A percentile compares a stretch with the other conserved stretches of the same genome.
These are phyloP conservation scores for Toxostoma redivivum DNA, from an alignment of 2,113 vertebrate species.

Conservation along the genomic window DNA sequence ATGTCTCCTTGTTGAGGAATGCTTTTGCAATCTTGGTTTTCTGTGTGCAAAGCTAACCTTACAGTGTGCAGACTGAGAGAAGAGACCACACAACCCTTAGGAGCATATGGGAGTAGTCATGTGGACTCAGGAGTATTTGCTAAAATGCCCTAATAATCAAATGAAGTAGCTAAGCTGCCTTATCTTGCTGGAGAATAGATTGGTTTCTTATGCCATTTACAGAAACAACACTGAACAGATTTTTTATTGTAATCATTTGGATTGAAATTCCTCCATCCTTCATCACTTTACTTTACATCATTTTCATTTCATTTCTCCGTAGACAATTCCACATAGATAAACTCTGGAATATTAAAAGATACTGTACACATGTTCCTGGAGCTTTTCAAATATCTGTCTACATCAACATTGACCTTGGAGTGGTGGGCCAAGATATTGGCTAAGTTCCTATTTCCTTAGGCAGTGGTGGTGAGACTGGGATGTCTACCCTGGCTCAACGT, in stretches of 20 bases:
- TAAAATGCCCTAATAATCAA: not conserved
- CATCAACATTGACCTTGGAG: not conserved
- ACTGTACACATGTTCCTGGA: not conserved
- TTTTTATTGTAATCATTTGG: not conserved
- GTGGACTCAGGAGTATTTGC: not conserved
- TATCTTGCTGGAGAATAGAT: not conserved
- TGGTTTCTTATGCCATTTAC: not conserved
- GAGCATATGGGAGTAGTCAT: not conserved
- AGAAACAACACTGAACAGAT: not conserved
- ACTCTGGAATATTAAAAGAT: not conserved
- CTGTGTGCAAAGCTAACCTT: not conserved
- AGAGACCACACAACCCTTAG: not conserved
- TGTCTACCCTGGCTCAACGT: rapidly evolving
- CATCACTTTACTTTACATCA: not conserved
- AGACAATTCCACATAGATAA: not conserved
- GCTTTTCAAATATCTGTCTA: not conserved
- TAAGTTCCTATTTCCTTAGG: not conserved
- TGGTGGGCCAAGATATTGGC: not conserved
- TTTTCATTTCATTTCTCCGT: not conserved
- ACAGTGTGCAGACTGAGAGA: not conserved
- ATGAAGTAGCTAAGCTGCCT: not conserved
- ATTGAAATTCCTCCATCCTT: not conserved
- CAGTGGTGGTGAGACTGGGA: not conserved
- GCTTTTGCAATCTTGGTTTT: constrained; percentile 4
- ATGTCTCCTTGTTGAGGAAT: not conserved